Evolutionary conservation across 1,140 invertebrate species (phyloP).

Genomic region (Drosophila rhopaloa): DNA sequence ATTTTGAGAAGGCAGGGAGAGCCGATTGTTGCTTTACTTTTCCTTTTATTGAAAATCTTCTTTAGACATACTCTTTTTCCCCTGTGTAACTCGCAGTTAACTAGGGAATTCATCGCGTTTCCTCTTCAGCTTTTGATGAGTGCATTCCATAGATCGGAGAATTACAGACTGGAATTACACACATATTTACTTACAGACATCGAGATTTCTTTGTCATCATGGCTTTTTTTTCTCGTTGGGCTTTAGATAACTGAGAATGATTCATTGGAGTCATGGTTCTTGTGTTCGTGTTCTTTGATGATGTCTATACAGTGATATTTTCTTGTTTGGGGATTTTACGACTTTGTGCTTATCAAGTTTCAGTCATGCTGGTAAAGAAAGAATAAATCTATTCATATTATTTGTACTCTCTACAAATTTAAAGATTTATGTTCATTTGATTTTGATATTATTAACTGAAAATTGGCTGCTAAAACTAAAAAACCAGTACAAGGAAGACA

Average conservation of each 20-base stretch:
- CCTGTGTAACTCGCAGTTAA: constrained; percentile 46
- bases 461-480: too few relatives aligned
- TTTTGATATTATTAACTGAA: too few relatives aligned
- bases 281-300: neutral
- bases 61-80: neutral
- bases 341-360: neutral
- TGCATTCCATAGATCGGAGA: constrained; percentile 33
- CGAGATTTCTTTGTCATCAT: constrained; percentile 28
- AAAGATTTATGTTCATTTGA: too few relatives aligned
- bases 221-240: constrained; percentile 6
- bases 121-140: constrained; percentile 23
- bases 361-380: too few relatives aligned
- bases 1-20: neutral
- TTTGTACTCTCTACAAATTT: too few relatives aligned
- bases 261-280: constrained; percentile 17
- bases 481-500: neutral
- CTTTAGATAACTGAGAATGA: constrained; percentile 29
- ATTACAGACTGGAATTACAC: constrained; percentile 19
- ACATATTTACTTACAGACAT: constrained; percentile 15
- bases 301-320: constrained; percentile 1
- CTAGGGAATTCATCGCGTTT: constrained; percentile 25
- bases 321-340: neutral
- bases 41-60: neutral
- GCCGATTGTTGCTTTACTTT: neutral
- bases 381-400: too few relatives aligned